Evolutionary conservation across 1,140 invertebrate genomes (phyloP).

Genomic region (Bombus pascuorum): DNA sequence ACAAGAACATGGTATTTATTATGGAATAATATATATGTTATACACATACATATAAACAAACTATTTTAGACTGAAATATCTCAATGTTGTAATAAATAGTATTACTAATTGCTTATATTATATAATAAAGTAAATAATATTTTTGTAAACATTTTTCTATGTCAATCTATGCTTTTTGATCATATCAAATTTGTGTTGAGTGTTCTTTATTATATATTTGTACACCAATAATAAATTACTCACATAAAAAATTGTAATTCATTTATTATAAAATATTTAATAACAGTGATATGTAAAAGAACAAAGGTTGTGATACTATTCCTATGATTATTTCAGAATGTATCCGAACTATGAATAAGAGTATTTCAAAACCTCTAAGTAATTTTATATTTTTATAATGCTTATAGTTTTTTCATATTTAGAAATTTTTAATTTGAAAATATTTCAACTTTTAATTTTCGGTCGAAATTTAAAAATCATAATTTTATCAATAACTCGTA

Average conservation of each 20-base stretch:
- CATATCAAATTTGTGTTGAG: conserved; percentile 15
- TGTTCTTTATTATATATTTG: conserved; percentile 42
- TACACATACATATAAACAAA: conserved; percentile 5
- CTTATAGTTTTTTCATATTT: no score
- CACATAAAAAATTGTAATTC: not conserved
- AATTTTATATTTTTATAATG: no score
- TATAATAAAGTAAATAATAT: conserved; percentile 48
- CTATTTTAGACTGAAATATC: conserved; percentile 47
- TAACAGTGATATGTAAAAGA: not conserved
- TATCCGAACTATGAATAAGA: no score
- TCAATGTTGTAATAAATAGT: conserved; percentile 41
- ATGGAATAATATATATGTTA: not conserved
- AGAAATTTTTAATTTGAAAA: no score
- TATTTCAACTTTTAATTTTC: no score
- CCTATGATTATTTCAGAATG: no score
- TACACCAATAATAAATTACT: conserved; percentile 47
- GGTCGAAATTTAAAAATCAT: not conserved
- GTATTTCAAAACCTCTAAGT: no score
- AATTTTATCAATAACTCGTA: not conserved
- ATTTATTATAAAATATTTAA: not conserved
- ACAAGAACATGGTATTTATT: conserved; percentile 13
- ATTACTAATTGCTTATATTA: conserved; percentile 40
- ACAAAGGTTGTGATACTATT: no score
- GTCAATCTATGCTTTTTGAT: conserved; percentile 26
- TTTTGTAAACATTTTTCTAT: conserved; percentile 53